phyloP scores from a whole-genome alignment of 2,113 vertebrate species.

The Limnothrissa miodon region DNA sequence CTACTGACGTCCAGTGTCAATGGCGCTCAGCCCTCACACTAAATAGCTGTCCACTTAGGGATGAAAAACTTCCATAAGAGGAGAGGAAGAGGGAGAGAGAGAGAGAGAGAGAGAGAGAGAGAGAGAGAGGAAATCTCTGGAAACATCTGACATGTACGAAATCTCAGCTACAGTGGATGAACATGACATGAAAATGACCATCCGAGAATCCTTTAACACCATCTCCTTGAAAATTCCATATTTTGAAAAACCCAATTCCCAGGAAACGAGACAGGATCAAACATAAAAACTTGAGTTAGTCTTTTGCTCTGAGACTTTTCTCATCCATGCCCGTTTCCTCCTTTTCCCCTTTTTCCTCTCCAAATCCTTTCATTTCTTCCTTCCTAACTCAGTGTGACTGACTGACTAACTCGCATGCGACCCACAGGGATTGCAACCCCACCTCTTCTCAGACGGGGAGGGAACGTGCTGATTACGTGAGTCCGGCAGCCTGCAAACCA shows the following conservation, averaged over 20 bases:
- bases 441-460: background rate
- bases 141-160: constrained; percentile 1
- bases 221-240: too few relatives aligned
- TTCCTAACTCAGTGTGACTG: background rate
- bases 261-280: background rate
- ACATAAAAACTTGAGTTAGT: background rate
- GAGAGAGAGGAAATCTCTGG: background rate
- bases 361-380: background rate
- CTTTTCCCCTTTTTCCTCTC: background rate
- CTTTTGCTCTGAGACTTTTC: background rate
- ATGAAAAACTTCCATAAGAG: background rate
- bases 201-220: background rate
- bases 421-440: background rate
- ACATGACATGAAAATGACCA: background rate
- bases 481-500: background rate
- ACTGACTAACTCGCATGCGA: background rate
- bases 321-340: background rate
- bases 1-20: background rate
- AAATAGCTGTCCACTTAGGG: background rate
- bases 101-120: constrained; percentile 12
- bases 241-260: background rate
- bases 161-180: background rate
- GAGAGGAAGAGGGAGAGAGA: background rate
- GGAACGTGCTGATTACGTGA: background rate
- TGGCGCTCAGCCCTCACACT: background rate